Evolutionary conservation across 30 jellyfish, hydroid and myxozoan genomes (phyloP).

Genomic region (Mastigias papua): DNA sequence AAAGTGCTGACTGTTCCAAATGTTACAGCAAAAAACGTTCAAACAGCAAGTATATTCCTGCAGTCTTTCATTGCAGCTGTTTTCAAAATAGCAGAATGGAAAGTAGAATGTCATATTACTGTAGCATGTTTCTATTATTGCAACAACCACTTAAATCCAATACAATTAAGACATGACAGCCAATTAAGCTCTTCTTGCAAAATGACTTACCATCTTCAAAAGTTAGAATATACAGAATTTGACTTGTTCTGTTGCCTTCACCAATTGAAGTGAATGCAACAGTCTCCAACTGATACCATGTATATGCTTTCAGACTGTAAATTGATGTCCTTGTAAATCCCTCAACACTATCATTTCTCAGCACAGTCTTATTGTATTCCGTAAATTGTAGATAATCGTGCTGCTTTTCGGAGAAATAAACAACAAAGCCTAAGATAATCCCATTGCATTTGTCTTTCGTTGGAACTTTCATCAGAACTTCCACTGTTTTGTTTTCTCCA

Average conservation of each 20-base stretch:
- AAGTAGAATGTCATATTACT: no score
- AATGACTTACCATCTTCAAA: slow-evolving; percentile 68
- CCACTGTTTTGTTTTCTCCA: not conserved
- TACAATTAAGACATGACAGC: no score
- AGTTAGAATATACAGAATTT: slow-evolving; percentile 15
- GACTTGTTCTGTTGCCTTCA: slow-evolving; percentile 15
- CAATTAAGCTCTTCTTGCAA: no score
- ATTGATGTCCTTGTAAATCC: slow-evolving; percentile 15
- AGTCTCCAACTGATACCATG: slow-evolving; percentile 45
- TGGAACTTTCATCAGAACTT: slow-evolving; percentile 43
- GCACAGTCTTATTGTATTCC: slow-evolving; percentile 5
- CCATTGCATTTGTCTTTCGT: slow-evolving; percentile 34
- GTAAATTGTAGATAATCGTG: not conserved
- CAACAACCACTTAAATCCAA: no score
- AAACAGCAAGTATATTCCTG: no score
- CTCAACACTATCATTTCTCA: not conserved
- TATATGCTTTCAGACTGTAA: slow-evolving; percentile 20
- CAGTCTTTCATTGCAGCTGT: no score
- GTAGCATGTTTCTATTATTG: no score
- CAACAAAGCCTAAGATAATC: slow-evolving; percentile 50
- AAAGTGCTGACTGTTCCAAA: no score
- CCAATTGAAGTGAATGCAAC: slow-evolving; percentile 59
- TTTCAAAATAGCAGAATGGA: no score
- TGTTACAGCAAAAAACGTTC: no score
- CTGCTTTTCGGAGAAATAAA: slow-evolving; percentile 12